These are phyloP conservation scores for Andrena chrysosceles DNA, from an alignment of 2,888 invertebrate genomes.

Conservation along the genomic window DNA sequence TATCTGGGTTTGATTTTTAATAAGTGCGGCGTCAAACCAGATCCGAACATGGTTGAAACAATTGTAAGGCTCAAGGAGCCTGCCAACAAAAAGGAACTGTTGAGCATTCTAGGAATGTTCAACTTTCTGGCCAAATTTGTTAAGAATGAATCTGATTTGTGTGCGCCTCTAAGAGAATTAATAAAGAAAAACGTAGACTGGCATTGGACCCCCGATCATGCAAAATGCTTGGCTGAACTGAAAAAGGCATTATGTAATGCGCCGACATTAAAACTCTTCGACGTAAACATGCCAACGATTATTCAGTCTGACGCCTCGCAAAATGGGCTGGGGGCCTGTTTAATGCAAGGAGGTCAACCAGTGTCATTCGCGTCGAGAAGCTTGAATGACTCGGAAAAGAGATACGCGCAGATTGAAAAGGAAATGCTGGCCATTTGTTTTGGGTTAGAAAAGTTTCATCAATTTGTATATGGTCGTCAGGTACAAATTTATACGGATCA, in stretches of 20 bases:
- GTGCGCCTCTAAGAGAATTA: background rate
- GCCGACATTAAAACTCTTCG: background rate
- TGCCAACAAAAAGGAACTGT: background rate
- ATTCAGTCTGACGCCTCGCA: background rate
- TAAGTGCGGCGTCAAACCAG: background rate
- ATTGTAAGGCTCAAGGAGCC: background rate
- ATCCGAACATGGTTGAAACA: background rate
- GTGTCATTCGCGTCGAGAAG: background rate
- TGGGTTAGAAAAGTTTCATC: background rate
- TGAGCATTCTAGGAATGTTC: background rate
- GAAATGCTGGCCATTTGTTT: background rate
- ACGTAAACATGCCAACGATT: background rate
- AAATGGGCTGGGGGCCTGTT: background rate
- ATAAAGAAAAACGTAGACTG: background rate
- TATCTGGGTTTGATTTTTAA: background rate
- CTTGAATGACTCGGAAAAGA: background rate
- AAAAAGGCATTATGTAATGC: too few species aligned
- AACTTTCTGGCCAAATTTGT: background rate
- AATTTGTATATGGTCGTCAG: background rate
- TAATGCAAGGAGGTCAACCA: background rate
- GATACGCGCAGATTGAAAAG: background rate
- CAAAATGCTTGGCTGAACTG: too few species aligned
- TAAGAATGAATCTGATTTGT: background rate
- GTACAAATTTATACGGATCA: background rate
- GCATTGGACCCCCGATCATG: background rate